These are phyloP conservation scores for Mirounga angustirostris DNA, from an alignment of 2,113 vertebrate genomes.

Conservation along the genomic window DNA sequence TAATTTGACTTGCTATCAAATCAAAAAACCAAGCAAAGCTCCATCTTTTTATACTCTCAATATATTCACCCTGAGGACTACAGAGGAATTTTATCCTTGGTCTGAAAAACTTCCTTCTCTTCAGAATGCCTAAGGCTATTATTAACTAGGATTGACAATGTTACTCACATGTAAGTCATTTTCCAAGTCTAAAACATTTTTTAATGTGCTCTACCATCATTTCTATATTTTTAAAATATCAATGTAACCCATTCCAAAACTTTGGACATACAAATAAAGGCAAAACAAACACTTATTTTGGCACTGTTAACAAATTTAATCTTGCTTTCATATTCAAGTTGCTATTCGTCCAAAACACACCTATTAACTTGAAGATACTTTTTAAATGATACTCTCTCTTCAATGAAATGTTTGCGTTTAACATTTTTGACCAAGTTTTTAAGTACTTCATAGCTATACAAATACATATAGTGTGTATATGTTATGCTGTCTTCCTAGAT, in stretches of 20 bases:
- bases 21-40: slow-evolving; percentile 37
- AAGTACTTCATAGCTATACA: slow-evolving; percentile 50
- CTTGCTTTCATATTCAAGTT: slow-evolving; percentile 45
- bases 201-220: background rate
- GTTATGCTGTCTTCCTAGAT: background rate
- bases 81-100: background rate
- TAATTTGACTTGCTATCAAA: slow-evolving; percentile 58
- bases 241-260: slow-evolving; percentile 46
- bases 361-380: slow-evolving; percentile 22
- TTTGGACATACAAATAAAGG: slow-evolving; percentile 6
- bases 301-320: background rate
- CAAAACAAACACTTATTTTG: slow-evolving; percentile 12
- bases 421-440: background rate
- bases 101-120: slow-evolving; percentile 23
- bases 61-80: background rate
- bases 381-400: slow-evolving; percentile 46
- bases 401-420: slow-evolving; percentile 10
- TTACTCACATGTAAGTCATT: background rate
- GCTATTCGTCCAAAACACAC: background rate
- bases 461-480: background rate
- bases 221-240: slow-evolving; percentile 35
- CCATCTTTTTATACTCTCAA: slow-evolving; percentile 35
- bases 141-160: background rate
- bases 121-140: background rate
- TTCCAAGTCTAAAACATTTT: slow-evolving; percentile 1